Base-by-base conservation (phyloP, 2,113 vertebrate genomes). In the Corythaixoides concolor region DNA sequence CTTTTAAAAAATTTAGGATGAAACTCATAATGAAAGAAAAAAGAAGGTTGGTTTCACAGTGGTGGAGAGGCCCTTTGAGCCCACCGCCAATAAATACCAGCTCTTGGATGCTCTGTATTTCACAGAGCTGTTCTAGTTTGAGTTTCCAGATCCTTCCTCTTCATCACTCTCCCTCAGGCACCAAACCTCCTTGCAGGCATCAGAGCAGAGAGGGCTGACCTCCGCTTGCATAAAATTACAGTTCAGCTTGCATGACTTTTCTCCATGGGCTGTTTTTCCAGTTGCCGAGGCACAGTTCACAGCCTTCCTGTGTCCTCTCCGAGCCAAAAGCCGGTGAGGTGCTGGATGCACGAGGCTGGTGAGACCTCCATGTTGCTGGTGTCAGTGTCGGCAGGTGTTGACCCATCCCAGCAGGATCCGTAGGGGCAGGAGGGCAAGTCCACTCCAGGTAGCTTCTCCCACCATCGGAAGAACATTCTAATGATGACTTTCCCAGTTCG, bases 131-230 rank as follows among this genome's bases (percentile, higher is more conserved):
- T 37, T 89, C 30, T 49, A n/a, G 52, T 76, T 72, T 58, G 41
- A 70, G 28, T 47, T 59, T 81, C 45, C 50, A 41, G 59, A 35
- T 90, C 9, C 5, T 68, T 67, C 21, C 3, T 64, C 27, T 80
- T 79, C 0, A 1, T 28, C 3, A 0, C 26, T 33, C 35, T 63
- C 49, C 21, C 27, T 53, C n/a, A 41, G 41, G 39, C 49, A n/a
- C 39, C 50, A 88, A 88, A 74, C 19, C 6, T 63, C 27, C 28
- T 56, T 6, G 4, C 33, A 41, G 76, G 41, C n/a, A 19, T 52
- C 27, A 50, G 47, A 49, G 20, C 13, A 24, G n/a, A 75, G 63
- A 60, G 24, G 37, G 9, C 56, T 68, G 70, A 66, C n/a, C 7
- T 64, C 21, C 21, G 18, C 26, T 35, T 15, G 26, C n/a, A 21